A percentile compares a stretch with the other conserved stretches of the same genome.
These are phyloP conservation scores for Menura novaehollandiae DNA, from an alignment of 2,113 vertebrate species.

Conservation along the genomic window DNA sequence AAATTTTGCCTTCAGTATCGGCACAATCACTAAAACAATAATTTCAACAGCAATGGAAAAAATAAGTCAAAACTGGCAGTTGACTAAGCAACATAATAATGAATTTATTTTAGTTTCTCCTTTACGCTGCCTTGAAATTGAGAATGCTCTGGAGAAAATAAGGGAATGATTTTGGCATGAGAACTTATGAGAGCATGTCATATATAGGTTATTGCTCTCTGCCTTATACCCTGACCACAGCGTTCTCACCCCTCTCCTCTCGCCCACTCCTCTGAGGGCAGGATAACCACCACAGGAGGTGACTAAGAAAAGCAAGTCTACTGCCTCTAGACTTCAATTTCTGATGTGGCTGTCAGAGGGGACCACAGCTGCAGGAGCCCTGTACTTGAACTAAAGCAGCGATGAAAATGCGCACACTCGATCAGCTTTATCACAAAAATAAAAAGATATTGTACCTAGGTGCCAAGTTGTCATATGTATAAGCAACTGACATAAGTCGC, in stretches of 20 bases:
- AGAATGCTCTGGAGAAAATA: background rate
- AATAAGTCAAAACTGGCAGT: background rate
- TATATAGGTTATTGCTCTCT: background rate
- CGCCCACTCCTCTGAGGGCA: background rate
- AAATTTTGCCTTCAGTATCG: background rate
- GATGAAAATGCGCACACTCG: slow-evolving; percentile 13
- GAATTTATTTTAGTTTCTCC: background rate
- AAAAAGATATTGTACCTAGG: slow-evolving; percentile 85
- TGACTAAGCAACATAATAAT: background rate
- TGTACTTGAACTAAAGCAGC: background rate
- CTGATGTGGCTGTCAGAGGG: background rate
- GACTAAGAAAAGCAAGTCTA: slow-evolving; percentile 34
- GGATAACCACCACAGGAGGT: background rate
- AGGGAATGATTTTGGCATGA: background rate
- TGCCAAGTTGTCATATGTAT: slow-evolving; percentile 98
- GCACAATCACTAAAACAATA: background rate
- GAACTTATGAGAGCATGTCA: background rate
- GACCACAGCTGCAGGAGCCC: background rate
- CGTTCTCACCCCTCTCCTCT: background rate
- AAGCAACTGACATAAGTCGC: slow-evolving; percentile 95
- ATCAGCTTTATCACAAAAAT: slow-evolving; percentile 53
- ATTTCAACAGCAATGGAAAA: background rate
- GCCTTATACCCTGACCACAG: background rate
- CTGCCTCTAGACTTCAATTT: background rate
- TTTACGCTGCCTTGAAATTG: background rate